Percentiles rank a stretch among this genome's conserved stretches.
phyloP scores from a whole-genome alignment of 2,797 vertebrate genomes.

The Furcifer pardalis region DNA sequence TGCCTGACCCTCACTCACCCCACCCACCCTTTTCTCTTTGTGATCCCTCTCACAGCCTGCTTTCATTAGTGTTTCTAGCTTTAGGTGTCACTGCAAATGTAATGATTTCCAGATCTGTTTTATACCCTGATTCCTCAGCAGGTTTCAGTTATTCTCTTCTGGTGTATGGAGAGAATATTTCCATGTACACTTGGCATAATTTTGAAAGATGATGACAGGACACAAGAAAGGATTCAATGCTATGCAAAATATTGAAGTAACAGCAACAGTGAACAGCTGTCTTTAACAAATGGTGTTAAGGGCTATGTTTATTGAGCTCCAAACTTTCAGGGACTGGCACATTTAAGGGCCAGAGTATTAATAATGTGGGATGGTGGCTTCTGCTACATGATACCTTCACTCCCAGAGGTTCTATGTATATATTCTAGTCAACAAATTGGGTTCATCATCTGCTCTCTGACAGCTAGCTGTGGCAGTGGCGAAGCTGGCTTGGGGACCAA shows the following conservation, averaged over 20 bases:
- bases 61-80: not conserved
- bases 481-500: not conserved
- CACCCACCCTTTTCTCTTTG: not conserved
- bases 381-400: not conserved
- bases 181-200: not conserved
- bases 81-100: not conserved
- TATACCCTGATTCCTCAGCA: not conserved
- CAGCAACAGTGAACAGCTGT: not conserved
- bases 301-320: not conserved
- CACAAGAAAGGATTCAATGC: no score
- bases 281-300: not conserved
- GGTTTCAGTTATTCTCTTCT: not conserved
- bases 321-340: not conserved
- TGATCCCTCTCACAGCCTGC: not conserved
- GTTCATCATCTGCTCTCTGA: not conserved
- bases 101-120: slow-evolving; percentile 6
- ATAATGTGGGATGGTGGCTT: not conserved
- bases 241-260: not conserved
- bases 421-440: not conserved
- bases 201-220: not conserved
- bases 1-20: not conserved
- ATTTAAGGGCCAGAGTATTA: not conserved
- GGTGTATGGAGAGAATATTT: not conserved
- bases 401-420: not conserved
- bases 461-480: not conserved